A percentile compares a stretch with the other conserved stretches of the same genome.
Evolutionary conservation across 1,140 invertebrate species (phyloP).

Genomic region (Drosophila melanica): DNA sequence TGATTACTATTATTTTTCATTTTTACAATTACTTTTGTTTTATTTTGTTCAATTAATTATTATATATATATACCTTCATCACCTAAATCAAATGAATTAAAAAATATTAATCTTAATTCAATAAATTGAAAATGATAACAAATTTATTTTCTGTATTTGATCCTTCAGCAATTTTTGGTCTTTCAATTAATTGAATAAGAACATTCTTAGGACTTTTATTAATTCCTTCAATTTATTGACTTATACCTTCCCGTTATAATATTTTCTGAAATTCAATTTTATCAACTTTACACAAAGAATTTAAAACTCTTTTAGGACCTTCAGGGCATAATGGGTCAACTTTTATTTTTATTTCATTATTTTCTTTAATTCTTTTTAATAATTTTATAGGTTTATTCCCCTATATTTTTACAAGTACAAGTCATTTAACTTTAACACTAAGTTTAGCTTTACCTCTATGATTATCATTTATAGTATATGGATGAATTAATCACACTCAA

Average conservation of each 20-base stretch:
- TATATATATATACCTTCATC: conserved; percentile 75
- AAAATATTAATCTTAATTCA: conserved; percentile 78
- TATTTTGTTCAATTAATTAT: conserved; percentile 85
- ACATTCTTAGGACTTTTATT: conserved; percentile 84
- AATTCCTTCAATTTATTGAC: conserved; percentile 84
- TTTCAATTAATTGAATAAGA: conserved; percentile 86
- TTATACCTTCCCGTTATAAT: conserved; percentile 41
- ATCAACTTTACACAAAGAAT: conserved; percentile 84
- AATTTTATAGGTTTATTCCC: no score
- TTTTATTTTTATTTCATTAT: no score
- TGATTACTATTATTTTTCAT: conserved; percentile 85
- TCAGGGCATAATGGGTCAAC: conserved; percentile 75
- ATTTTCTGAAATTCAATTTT: conserved; percentile 84
- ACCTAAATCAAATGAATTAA: conserved; percentile 70
- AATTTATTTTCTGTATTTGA: conserved; percentile 86
- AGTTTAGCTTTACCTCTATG: no score
- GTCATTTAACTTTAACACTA: no score
- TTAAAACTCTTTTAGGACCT: conserved; percentile 84
- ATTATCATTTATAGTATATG: no score
- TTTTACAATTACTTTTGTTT: conserved; percentile 84
- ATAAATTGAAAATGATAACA: conserved; percentile 85
- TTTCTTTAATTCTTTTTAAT: no score
- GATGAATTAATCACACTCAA: no score
- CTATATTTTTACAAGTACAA: no score
- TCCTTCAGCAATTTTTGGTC: conserved; percentile 83